These are phyloP conservation scores for Centropyge bicolor DNA, from an alignment of 2,797 vertebrate species.

Conservation along the genomic window DNA sequence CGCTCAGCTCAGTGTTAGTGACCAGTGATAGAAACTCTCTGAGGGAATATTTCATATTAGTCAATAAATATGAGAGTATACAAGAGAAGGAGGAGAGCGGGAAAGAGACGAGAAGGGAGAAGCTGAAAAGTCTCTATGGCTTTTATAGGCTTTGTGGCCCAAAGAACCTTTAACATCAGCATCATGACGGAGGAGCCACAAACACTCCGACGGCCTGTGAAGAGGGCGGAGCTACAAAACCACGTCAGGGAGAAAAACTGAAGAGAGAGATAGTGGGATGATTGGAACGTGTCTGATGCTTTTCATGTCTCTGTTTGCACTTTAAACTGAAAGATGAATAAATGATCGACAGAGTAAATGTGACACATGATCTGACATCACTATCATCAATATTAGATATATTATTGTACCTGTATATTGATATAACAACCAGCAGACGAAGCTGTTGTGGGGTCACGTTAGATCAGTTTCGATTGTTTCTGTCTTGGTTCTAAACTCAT, in stretches of 20 bases:
- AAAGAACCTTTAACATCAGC: constrained; percentile 67
- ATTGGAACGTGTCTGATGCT: constrained; percentile 19
- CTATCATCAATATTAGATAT: no score
- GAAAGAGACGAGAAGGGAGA: constrained; percentile 44
- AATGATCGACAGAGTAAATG: no score
- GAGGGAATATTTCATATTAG: constrained; percentile 77
- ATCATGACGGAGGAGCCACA: constrained; percentile 40
- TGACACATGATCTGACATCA: no score
- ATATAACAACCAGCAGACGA: no score
- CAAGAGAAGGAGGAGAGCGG: constrained; percentile 62
- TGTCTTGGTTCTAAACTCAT: no score
- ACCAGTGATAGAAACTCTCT: constrained; percentile 84
- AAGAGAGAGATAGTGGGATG: constrained; percentile 43
- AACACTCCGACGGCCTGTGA: constrained; percentile 26
- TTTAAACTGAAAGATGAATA: no score
- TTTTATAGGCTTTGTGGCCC: constrained; percentile 82
- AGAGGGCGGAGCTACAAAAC: constrained; percentile 50
- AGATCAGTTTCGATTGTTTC: no score
- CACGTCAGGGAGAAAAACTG: not conserved
- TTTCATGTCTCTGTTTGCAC: no score
- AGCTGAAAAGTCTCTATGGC: constrained; percentile 84
- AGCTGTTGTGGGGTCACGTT: no score
- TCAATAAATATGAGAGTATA: constrained; percentile 80
- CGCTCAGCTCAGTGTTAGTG: constrained; percentile 82
- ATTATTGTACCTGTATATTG: no score